Evolutionary conservation across 2,797 vertebrate species (phyloP).

Genomic region (Cirrhinus mrigala): DNA sequence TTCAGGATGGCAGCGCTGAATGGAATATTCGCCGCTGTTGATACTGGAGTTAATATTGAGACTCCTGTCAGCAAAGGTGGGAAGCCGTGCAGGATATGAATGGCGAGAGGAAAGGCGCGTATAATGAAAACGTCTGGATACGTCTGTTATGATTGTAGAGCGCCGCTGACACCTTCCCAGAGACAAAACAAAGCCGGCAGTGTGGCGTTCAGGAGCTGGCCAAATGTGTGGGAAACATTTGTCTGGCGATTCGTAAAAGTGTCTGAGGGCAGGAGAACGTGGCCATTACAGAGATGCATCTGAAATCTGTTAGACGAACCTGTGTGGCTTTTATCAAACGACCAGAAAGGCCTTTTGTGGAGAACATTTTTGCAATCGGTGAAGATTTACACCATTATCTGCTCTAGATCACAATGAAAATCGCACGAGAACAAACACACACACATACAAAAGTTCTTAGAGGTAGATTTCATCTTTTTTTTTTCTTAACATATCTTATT

Average conservation of each 20-base stretch:
- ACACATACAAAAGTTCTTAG: neutral
- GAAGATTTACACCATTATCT: neutral
- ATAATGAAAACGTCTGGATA: conserved; percentile 4
- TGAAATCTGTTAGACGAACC: neutral
- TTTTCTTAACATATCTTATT: neutral
- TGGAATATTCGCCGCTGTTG: neutral
- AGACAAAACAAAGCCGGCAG: conserved; percentile 15
- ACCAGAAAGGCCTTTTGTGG: neutral
- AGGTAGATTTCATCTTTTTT: too few species aligned
- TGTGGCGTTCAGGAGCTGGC: neutral
- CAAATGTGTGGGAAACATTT: conserved; percentile 16
- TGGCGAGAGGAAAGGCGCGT: neutral
- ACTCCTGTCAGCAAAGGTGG: conserved; percentile 7
- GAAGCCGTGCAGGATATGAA: neutral
- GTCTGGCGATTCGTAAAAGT: conserved; percentile 4
- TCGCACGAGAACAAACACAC: neutral
- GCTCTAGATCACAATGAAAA: neutral
- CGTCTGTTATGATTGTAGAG: neutral
- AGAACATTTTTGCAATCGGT: neutral
- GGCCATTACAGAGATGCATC: conserved; percentile 8
- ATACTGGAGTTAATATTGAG: conserved; percentile 3
- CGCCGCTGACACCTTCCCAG: conserved; percentile 20
- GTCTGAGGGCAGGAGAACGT: neutral
- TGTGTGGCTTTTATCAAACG: neutral
- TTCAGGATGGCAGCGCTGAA: neutral